These are phyloP conservation scores for Automeris io DNA, from an alignment of 2,888 invertebrate genomes.

Conservation along the genomic window DNA sequence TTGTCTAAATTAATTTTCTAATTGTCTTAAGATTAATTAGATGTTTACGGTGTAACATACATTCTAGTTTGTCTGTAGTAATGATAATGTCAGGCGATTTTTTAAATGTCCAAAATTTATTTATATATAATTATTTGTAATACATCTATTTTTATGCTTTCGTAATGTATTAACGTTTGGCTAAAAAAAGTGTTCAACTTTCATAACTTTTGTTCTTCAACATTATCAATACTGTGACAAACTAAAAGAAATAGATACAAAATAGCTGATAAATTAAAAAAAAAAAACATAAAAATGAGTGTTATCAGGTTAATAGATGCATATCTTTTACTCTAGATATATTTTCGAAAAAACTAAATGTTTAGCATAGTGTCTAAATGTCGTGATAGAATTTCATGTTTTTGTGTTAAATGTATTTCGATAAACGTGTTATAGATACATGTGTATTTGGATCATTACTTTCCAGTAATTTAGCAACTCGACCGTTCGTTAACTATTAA, in stretches of 20 bases:
- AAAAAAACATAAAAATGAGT: constrained; percentile 39
- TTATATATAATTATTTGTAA: constrained; percentile 16
- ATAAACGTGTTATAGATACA: constrained; percentile 5
- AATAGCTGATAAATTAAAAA: constrained; percentile 48
- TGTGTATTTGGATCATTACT: background rate
- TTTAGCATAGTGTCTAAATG: constrained; percentile 66
- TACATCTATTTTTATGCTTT: constrained; percentile 20
- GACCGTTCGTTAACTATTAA: background rate
- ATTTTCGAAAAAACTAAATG: constrained; percentile 65
- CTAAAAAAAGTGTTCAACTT: background rate
- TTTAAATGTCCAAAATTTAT: no score
- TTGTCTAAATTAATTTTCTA: constrained; percentile 29
- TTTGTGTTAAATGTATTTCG: constrained; percentile 40
- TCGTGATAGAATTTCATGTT: constrained; percentile 51
- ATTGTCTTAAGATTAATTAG: constrained; percentile 42
- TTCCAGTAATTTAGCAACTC: background rate
- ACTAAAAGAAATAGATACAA: constrained; percentile 36
- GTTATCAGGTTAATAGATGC: constrained; percentile 73
- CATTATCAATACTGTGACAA: constrained; percentile 57
- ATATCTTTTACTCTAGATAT: constrained; percentile 74
- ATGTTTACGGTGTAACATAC: constrained; percentile 52
- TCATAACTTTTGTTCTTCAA: constrained; percentile 7
- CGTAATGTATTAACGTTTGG: constrained; percentile 18
- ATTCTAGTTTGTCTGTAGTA: constrained; percentile 42
- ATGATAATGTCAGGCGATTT: no score